Evolutionary conservation across 1,140 invertebrate genomes (phyloP), one percentile per base, ranked within the genome.

Genomic region (Euura lappo): DNA sequence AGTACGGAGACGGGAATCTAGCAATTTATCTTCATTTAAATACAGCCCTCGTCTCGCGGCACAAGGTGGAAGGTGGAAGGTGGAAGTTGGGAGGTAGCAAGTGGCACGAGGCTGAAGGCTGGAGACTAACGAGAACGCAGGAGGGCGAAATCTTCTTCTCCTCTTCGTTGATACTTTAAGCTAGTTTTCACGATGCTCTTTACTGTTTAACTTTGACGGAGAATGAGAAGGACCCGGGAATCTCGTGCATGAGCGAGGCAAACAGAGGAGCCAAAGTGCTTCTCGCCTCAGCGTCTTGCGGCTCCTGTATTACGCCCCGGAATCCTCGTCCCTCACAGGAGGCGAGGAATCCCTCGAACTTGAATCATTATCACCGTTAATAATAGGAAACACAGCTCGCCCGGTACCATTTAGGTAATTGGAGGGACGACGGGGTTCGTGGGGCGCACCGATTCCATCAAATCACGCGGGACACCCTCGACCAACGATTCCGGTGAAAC

Each of bases 11-110:
- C 78, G 73, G 71, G 72, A 69, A 73, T 71, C 74, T 13, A 68
- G 79, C 76, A 75, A 79, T 80, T 78, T 79, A 78, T 80, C 79
- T 80, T 80, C 79, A 77, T 79, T 79, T 78, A 75, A 74, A 72
- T 74, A 76, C 70, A 45, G 67, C 69, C 71, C 69, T 71, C 66
- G 10, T 4, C 51, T 60, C 51, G 13, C 13, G 8, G 51, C 51
- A 11, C 8, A n/a, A 60, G 66, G 10, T 68, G 28, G 66, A 28
- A 28, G 42, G 8, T 10, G 66, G 28, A n/a, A 60, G 66, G 10
- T 68, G 28, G 66, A 28, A 28, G 42, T 0, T 10, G 6, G 28
- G 1, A 28, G 28, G 28, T 28, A 44, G 66, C 66, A 68, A 68
- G 66, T 42, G 28, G 66, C 51, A 60, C 28, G 10, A 8, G 3